Conservation (phyloP, 2,888 invertebrate species). For the Catocala fraxini region DNA sequence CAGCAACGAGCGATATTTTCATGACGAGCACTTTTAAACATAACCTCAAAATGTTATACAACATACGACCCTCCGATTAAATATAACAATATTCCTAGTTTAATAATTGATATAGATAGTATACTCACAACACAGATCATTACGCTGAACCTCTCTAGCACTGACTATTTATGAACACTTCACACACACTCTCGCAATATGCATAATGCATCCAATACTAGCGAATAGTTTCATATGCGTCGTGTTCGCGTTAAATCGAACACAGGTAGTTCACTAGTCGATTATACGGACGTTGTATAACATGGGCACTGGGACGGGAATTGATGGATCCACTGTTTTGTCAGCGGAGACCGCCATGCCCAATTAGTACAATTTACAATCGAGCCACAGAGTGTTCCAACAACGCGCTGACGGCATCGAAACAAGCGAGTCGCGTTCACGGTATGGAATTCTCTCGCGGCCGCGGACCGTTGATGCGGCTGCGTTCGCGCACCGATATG, state of each 20-base stretch:
- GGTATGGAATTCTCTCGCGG: conserved; percentile 79
- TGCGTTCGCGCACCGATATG: conserved; percentile 80
- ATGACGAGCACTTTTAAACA: conserved; percentile 64
- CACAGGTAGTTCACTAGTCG: conserved; percentile 73
- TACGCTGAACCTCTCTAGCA: conserved; percentile 77
- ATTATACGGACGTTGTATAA: conserved; percentile 70
- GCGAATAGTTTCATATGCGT: conserved; percentile 71
- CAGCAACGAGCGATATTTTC: conserved; percentile 54
- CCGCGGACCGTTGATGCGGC: conserved; percentile 71
- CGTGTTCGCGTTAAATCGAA: conserved; percentile 63
- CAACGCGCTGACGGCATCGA: conserved; percentile 82
- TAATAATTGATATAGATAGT: conserved; percentile 58
- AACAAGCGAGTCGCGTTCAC: conserved; percentile 83
- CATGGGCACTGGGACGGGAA: conserved; percentile 70
- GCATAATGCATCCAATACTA: conserved; percentile 78
- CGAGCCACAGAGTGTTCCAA: conserved; percentile 76
- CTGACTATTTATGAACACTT: conserved; percentile 84
- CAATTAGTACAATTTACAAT: conserved; percentile 86
- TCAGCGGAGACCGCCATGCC: conserved; percentile 79
- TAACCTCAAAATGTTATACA: conserved; percentile 80
- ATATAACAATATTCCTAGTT: conserved; percentile 51
- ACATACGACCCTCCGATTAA: conserved; percentile 46
- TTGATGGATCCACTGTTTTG: conserved; percentile 80
- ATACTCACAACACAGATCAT: conserved; percentile 82
- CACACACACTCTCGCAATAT: conserved; percentile 78